phyloP scores from a whole-genome alignment of 2,113 vertebrate species.

The Maccullochella peelii region DNA sequence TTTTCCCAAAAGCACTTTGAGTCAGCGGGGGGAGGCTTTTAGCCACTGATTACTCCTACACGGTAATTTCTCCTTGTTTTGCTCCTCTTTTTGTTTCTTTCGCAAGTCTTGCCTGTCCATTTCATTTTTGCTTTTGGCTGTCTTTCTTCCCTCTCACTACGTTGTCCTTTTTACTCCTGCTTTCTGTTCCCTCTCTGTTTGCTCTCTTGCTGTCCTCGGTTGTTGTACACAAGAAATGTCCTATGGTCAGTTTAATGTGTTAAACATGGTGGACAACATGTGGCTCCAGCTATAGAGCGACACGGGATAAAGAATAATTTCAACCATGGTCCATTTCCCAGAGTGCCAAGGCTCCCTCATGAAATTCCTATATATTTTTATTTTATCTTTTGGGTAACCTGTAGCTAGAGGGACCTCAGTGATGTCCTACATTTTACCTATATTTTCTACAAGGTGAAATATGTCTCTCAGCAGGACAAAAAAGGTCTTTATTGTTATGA shows the following conservation, averaged over 20 bases:
- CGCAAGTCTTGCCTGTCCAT: conserved; percentile 21
- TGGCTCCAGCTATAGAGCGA: neutral
- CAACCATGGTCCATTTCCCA: conserved; percentile 59
- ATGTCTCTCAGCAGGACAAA: conserved; percentile 48
- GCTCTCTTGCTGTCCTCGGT: neutral
- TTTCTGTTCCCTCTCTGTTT: neutral
- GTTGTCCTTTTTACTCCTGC: conserved; percentile 11
- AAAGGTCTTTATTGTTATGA: neutral
- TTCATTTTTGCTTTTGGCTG: conserved; percentile 12
- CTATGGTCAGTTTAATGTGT: neutral
- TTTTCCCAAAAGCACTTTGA: conserved; percentile 80
- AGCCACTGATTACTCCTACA: conserved; percentile 78
- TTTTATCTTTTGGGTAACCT: conserved; percentile 76
- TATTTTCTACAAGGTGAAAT: conserved; percentile 60
- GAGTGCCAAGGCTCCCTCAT: conserved; percentile 50
- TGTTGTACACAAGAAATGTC: too few relatives aligned
- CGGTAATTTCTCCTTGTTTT: conserved; percentile 77
- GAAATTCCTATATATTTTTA: conserved; percentile 57
- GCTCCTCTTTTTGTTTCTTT: conserved; percentile 57
- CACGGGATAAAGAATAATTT: conserved; percentile 53
- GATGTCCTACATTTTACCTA: conserved; percentile 70
- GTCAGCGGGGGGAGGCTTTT: conserved; percentile 81
- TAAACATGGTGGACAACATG: conserved; percentile 33
- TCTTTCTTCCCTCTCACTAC: neutral
- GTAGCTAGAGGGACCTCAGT: conserved; percentile 70